Evolutionary conservation across 2,113 vertebrate species (phyloP).

Genomic region (Acanthochromis polyacanthus): DNA sequence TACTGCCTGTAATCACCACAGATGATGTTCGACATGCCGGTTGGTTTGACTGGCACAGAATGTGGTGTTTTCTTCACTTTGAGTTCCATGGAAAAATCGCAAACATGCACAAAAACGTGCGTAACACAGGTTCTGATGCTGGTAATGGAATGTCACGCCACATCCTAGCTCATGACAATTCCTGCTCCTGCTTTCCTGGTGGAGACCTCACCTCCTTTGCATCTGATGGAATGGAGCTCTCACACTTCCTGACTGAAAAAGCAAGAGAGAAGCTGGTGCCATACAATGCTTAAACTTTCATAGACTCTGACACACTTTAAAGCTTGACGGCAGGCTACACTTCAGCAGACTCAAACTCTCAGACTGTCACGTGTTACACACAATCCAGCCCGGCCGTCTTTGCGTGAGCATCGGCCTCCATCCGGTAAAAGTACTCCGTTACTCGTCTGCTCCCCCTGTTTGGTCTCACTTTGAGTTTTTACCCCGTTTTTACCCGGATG

Average conservation of each 20-base stretch:
- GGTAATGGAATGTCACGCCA: no score
- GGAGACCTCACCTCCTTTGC: conserved; percentile 37
- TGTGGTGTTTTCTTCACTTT: no score
- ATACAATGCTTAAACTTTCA: conserved; percentile 57
- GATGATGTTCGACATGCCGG: no score
- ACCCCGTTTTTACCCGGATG: conserved; percentile 35
- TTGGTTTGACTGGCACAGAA: no score
- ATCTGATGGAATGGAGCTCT: conserved; percentile 36
- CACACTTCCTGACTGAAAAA: conserved; percentile 27
- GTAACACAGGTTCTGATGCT: no score
- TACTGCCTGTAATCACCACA: no score
- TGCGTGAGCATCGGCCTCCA: neutral
- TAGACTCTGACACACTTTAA: conserved; percentile 49
- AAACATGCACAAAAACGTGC: no score
- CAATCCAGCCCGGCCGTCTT: conserved; percentile 11
- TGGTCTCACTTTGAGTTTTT: conserved; percentile 23
- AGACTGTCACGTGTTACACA: conserved; percentile 30
- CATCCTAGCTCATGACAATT: no score
- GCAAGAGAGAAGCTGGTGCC: conserved; percentile 10
- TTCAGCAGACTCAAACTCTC: conserved; percentile 34
- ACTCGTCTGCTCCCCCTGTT: conserved; percentile 14
- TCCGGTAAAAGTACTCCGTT: neutral
- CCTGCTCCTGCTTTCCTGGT: neutral
- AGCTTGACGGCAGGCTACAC: conserved; percentile 38
- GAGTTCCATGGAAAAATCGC: no score